Evolutionary conservation across 2,888 invertebrate species (phyloP).

Genomic region (Ashinkailepas kermadecensis): DNA sequence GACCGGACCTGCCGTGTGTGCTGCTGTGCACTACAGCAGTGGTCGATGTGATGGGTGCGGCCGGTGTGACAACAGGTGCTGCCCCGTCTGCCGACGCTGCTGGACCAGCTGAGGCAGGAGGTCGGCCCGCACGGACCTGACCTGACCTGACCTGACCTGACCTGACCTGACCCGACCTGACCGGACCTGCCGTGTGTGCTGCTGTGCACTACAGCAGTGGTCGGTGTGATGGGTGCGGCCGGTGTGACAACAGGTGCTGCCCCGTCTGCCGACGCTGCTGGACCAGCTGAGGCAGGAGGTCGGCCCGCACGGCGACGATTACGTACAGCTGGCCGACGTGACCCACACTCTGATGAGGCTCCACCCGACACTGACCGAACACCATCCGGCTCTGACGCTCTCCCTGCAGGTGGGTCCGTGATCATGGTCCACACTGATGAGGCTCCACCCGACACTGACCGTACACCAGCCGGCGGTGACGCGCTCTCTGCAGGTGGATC

Average conservation of each 20-base stretch:
- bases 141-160: no score
- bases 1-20: no score
- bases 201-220: no score
- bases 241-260: slow-evolving; percentile 26
- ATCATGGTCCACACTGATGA: slow-evolving; percentile 30
- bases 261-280: slow-evolving; percentile 26
- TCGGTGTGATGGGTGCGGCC: no score
- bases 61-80: slow-evolving; percentile 25
- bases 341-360: slow-evolving; percentile 28
- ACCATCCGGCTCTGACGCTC: slow-evolving; percentile 27
- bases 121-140: slow-evolving; percentile 25
- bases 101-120: slow-evolving; percentile 28
- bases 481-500: slow-evolving; percentile 27
- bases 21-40: no score
- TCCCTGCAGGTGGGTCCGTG: slow-evolving; percentile 28
- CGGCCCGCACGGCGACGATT: slow-evolving; percentile 23
- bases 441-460: slow-evolving; percentile 28
- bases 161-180: no score
- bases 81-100: slow-evolving; percentile 25
- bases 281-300: slow-evolving; percentile 28
- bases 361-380: slow-evolving; percentile 28
- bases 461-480: slow-evolving; percentile 28
- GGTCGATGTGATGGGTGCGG: no score
- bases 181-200: no score
- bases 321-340: slow-evolving; percentile 27